These are phyloP conservation scores for Folsomia manolachei DNA, from an alignment of 2,888 invertebrate species.

Conservation along the genomic window DNA sequence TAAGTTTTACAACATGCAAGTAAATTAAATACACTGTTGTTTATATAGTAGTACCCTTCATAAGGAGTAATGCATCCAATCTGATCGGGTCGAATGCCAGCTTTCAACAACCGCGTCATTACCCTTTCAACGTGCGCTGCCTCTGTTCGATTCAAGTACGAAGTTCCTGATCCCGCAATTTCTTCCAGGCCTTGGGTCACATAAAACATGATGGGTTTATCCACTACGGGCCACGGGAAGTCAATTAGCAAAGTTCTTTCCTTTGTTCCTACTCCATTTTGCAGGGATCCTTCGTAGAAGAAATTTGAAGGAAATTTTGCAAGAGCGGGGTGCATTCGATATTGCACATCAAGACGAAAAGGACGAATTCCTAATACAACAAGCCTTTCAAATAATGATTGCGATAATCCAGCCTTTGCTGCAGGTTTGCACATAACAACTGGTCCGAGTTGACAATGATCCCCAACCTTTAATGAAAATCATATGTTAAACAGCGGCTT, in stretches of 20 bases:
- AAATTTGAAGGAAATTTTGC: slow-evolving; percentile 98
- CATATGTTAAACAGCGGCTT: slow-evolving; percentile 77
- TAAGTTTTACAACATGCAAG: not conserved
- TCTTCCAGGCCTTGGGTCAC: slow-evolving; percentile 98
- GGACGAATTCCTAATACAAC: slow-evolving; percentile 96
- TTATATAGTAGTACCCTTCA: slow-evolving; percentile 63
- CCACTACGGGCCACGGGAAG: slow-evolving; percentile 95
- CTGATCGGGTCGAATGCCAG: slow-evolving; percentile 94
- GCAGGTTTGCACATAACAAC: slow-evolving; percentile 99
- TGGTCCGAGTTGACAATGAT: slow-evolving; percentile 97
- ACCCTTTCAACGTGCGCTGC: slow-evolving; percentile 98
- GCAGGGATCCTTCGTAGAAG: slow-evolving; percentile 97
- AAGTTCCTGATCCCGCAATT: slow-evolving; percentile 97
- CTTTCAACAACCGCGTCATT: slow-evolving; percentile 88
- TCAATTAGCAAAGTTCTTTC: slow-evolving; percentile 86
- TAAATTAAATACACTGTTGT: too few species aligned
- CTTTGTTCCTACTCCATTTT: slow-evolving; percentile 93
- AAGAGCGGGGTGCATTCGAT: slow-evolving; percentile 98
- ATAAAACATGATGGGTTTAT: slow-evolving; percentile 98
- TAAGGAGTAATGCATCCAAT: slow-evolving; percentile 99
- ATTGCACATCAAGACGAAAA: slow-evolving; percentile 94
- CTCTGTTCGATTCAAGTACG: slow-evolving; percentile 96
- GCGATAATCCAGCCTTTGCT: slow-evolving; percentile 91
- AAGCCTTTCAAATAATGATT: slow-evolving; percentile 93
- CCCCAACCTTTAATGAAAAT: slow-evolving; percentile 97